Evolutionary conservation across 2,113 vertebrate species (phyloP), one percentile per base, ranked within the genome.

Genomic region (Dipodomys ordii): DNA sequence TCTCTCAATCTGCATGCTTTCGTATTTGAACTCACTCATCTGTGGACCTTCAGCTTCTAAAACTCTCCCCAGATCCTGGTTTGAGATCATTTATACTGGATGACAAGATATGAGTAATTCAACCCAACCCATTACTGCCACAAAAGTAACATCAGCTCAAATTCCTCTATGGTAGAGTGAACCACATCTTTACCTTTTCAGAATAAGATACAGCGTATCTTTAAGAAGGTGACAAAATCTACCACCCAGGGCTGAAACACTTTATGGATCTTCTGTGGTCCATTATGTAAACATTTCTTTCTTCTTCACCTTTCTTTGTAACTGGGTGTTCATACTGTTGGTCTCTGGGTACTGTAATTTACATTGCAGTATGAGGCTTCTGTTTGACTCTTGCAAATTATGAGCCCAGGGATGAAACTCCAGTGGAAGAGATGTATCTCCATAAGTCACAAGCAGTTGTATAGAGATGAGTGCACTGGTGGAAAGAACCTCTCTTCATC

Each of bases 261-360:
- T 46, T 87, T 93, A 65, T 68, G 87, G 86, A 88, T 86, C 85
- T 93, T 92, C 76, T 88, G 89, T 95, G 93, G 87, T 62, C 84
- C 87, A 93, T 93, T 97, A 92, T 90, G 92, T 91, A 93, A 85
- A 96, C 96, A 11, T 94, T 92, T 30, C 65, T 83, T 72, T 96
- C 90, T 25, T 96, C 82, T 91, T 78, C 96, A 93, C 89, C 64
- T 91, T 89, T 87, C 90, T 95, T 77, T 72, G 79, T 85, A 94
- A 94, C 92, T 91, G 93, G 49, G 95, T 1, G 67, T 78, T 95
- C 85, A 82, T 91, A 74, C 78, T 73, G 87, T 84, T 32, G 35
- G 69, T 95, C 87, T 90, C 85, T 84, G 92, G 88, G 67, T 77
- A 85, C 86, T 90, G 44, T 67, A 92, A 96, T 95, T 96, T 96